Conservation (phyloP, 2,888 invertebrate genomes). For the Heliconius aoede region DNA sequence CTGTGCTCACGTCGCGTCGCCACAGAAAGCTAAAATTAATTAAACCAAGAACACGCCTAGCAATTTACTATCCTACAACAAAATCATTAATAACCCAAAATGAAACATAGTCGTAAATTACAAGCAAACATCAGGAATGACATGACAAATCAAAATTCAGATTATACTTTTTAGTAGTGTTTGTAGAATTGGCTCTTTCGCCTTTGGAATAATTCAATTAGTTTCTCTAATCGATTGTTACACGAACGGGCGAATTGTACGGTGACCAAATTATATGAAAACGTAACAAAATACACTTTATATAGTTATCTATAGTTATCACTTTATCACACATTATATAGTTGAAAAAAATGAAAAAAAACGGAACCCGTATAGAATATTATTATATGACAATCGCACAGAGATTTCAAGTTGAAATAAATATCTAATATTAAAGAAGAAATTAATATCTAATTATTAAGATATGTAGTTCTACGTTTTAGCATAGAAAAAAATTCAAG, state of each 20-base stretch:
- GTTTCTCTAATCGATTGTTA: conserved; percentile 61
- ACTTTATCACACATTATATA: no score
- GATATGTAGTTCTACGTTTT: no score
- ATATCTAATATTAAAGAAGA: no score
- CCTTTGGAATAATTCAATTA: conserved; percentile 52
- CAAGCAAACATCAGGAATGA: conserved; percentile 1
- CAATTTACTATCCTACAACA: conserved; percentile 16
- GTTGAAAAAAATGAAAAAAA: no score
- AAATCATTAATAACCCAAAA: conserved; percentile 18
- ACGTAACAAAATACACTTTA: no score
- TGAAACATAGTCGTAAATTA: conserved; percentile 19
- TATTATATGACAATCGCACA: no score
- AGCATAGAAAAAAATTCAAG: no score
- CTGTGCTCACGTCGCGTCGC: conserved; percentile 4
- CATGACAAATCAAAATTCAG: conserved; percentile 15
- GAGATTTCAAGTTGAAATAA: no score
- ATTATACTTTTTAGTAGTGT: conserved; percentile 6
- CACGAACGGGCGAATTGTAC: conserved; percentile 57
- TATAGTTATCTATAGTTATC: no score
- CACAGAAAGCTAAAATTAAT: conserved; percentile 11
- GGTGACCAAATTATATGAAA: conserved; percentile 42
- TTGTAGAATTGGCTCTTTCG: not conserved
- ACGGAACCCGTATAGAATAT: no score
- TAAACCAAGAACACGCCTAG: conserved; percentile 11
- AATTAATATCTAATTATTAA: no score